Conservation (phyloP, 2,888 invertebrate genomes). For the Leptinotarsa juncta region DNA sequence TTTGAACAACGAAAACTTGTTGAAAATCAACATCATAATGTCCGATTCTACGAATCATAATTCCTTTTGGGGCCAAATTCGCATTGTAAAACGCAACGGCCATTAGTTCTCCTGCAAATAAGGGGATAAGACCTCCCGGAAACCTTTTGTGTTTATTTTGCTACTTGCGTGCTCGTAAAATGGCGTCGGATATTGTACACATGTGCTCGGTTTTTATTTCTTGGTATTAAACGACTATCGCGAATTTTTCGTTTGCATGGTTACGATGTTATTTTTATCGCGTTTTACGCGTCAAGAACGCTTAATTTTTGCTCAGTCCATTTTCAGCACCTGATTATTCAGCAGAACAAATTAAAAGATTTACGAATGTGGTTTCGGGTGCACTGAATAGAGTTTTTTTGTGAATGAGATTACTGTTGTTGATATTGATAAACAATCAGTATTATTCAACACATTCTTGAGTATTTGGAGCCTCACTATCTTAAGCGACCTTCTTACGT, state of each 20-base stretch:
- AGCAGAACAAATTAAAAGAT: too few relatives aligned
- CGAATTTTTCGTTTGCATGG: conserved; percentile 10
- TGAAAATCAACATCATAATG: not conserved
- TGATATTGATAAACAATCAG: too few relatives aligned
- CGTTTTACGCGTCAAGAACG: not conserved
- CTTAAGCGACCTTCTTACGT: too few relatives aligned
- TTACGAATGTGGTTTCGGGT: too few relatives aligned
- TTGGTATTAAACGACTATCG: conserved; percentile 11
- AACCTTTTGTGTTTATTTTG: conserved; percentile 43
- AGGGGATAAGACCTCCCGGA: conserved; percentile 44
- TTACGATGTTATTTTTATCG: conserved; percentile 9
- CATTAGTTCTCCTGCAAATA: conserved; percentile 34
- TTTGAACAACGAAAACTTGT: not conserved
- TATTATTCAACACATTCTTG: too few relatives aligned
- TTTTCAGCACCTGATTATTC: conserved; percentile 1
- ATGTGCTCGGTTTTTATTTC: conserved; percentile 44
- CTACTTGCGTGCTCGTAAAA: conserved; percentile 35
- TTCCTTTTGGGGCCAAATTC: not conserved
- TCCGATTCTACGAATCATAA: not conserved
- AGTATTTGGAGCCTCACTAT: too few relatives aligned
- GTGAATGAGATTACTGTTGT: too few relatives aligned
- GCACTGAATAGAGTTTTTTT: too few relatives aligned
- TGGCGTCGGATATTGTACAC: conserved; percentile 39
- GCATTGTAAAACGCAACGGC: conserved; percentile 13
- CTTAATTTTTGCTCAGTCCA: too few relatives aligned